A percentile compares a stretch with the other conserved stretches of the same genome.
Evolutionary conservation across 2,797 vertebrate species (phyloP).

Genomic region (Rachycentron canadum): DNA sequence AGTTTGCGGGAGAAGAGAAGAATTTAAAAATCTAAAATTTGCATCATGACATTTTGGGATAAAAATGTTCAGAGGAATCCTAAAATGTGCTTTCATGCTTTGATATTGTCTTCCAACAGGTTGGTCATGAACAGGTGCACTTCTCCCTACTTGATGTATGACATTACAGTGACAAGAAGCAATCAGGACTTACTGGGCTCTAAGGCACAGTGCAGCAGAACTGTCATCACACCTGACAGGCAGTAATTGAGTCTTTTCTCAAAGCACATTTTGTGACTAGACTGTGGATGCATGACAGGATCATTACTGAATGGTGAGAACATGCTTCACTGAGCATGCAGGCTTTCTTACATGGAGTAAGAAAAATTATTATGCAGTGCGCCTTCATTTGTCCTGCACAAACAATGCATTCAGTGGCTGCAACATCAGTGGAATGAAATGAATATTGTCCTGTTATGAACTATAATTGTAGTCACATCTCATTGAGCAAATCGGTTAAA

Average conservation of each 20-base stretch:
- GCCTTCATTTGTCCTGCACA: neutral
- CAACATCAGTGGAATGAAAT: neutral
- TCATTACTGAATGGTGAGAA: constrained; percentile 17
- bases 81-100: constrained; percentile 9
- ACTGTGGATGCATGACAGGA: constrained; percentile 17
- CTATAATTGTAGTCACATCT: neutral
- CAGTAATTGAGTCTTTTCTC: constrained; percentile 42
- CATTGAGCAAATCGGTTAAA: constrained; percentile 6
- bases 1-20: constrained; percentile 13
- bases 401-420: neutral
- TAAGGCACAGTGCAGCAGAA: constrained; percentile 21
- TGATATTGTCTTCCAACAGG: constrained; percentile 20
- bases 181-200: constrained; percentile 21
- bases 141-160: constrained; percentile 17
- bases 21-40: neutral
- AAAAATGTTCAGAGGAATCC: constrained; percentile 9
- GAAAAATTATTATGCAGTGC: neutral
- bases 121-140: constrained; percentile 17
- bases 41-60: constrained; percentile 30
- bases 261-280: constrained; percentile 20
- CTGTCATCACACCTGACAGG: constrained; percentile 27
- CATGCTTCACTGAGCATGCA: too few relatives aligned
- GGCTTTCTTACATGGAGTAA: neutral
- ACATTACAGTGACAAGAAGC: constrained; percentile 30
- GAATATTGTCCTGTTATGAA: neutral